phyloP scores from a whole-genome alignment of 2,113 vertebrate species.

The Pedetes capensis region DNA sequence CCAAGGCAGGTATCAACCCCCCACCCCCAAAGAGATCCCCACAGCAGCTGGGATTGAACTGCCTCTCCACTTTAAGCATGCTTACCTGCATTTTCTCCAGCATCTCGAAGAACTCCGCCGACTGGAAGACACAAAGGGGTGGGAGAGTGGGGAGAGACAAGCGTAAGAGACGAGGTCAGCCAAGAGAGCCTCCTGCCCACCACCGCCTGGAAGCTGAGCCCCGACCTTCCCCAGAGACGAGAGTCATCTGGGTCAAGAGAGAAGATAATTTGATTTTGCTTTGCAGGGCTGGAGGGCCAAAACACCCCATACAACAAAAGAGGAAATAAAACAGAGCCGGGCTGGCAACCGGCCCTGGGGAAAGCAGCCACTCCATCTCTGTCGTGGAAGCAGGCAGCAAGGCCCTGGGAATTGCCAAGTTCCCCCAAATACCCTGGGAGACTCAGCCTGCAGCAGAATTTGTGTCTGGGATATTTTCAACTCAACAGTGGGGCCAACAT shows the following conservation, averaged over 20 bases:
- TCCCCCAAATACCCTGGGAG: background rate
- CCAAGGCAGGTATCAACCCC: background rate
- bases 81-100: slow-evolving; percentile 97
- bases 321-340: background rate
- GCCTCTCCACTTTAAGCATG: background rate
- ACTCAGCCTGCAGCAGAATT: background rate
- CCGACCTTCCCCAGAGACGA: slow-evolving; percentile 16
- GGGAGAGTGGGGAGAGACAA: background rate
- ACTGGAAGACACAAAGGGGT: slow-evolving; percentile 84
- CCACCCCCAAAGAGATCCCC: too few relatives aligned
- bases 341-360: background rate
- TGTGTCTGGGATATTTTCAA: background rate
- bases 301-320: background rate
- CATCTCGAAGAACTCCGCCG: slow-evolving; percentile 94
- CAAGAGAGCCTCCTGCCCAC: background rate
- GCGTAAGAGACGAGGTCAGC: background rate
- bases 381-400: background rate
- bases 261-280: slow-evolving; percentile 57
- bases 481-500: background rate
- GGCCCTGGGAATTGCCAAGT: background rate
- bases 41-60: accelerated
- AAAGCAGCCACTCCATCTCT: background rate
- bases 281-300: slow-evolving; percentile 15
- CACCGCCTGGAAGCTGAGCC: background rate
- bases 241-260: slow-evolving; percentile 55